These are phyloP conservation scores for Drosophila varians DNA, from an alignment of 1,140 invertebrate species.

Conservation along the genomic window DNA sequence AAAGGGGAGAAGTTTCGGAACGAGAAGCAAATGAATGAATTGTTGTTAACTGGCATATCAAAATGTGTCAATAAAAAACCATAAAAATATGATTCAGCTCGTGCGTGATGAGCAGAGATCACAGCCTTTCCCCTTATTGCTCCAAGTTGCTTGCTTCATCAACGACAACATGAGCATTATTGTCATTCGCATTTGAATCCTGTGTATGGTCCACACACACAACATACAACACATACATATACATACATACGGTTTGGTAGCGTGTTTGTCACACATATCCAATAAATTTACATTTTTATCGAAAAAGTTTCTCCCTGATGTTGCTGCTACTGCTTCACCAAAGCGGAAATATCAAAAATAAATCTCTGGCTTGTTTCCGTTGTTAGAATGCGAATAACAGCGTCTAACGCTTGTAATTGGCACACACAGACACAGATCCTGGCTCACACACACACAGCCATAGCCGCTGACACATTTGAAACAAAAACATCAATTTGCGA, in stretches of 20 bases:
- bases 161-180: constrained; percentile 61
- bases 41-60: constrained; percentile 68
- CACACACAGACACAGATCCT: constrained; percentile 29
- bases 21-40: constrained; percentile 59
- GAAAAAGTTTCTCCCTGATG: constrained; percentile 71
- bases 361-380: constrained; percentile 77
- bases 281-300: constrained; percentile 83
- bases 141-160: constrained; percentile 27
- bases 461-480: constrained; percentile 49
- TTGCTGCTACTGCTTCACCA: constrained; percentile 55
- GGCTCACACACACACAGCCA: constrained; percentile 5
- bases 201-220: not conserved
- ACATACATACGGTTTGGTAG: constrained; percentile 16
- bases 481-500: constrained; percentile 80
- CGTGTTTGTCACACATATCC: constrained; percentile 78
- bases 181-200: constrained; percentile 61
- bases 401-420: constrained; percentile 73
- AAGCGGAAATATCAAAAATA: constrained; percentile 82
- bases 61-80: constrained; percentile 74
- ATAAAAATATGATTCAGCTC: constrained; percentile 75
- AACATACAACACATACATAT: too few species aligned
- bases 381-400: constrained; percentile 69
- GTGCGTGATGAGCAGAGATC: constrained; percentile 56
- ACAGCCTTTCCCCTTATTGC: constrained; percentile 7
- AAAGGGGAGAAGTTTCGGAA: constrained; percentile 5